phyloP scores from a whole-genome alignment of 2,888 invertebrate species.

The Salticus scenicus region DNA sequence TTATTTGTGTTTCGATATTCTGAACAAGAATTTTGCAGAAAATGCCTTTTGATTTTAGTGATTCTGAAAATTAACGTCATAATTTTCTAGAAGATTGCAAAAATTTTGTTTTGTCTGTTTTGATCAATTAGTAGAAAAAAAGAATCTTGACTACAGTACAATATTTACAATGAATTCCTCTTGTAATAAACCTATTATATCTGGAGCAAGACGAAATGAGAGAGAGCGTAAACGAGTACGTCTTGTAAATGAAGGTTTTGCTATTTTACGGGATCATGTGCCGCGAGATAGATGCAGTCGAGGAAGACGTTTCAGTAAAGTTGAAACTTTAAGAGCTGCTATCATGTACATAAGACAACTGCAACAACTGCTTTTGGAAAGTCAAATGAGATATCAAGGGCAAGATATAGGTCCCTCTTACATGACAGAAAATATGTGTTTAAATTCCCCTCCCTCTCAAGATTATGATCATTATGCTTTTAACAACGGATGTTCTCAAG shows the following conservation, averaged over 20 bases:
- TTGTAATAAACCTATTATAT: slow-evolving; percentile 25
- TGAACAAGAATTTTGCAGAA: too few species aligned
- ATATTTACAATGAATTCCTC: background rate
- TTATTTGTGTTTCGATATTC: too few species aligned
- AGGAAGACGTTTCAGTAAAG: slow-evolving; percentile 54
- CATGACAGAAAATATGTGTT: background rate
- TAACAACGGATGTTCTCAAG: background rate
- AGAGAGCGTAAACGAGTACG: slow-evolving; percentile 51
- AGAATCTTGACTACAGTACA: background rate
- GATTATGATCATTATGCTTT: background rate
- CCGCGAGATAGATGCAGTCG: slow-evolving; percentile 35
- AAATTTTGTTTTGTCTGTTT: background rate
- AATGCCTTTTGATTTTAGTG: slow-evolving; percentile 12
- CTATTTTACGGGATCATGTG: slow-evolving; percentile 38
- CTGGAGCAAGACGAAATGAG: slow-evolving; percentile 47
- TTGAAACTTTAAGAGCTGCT: slow-evolving; percentile 54
- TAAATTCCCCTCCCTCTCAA: slow-evolving; percentile 2
- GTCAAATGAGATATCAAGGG: slow-evolving; percentile 26
- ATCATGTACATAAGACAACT: slow-evolving; percentile 56
- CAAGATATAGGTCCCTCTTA: background rate
- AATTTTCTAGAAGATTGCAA: background rate
- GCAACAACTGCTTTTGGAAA: slow-evolving; percentile 49
- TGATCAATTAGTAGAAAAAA: background rate
- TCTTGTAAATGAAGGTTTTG: slow-evolving; percentile 58
- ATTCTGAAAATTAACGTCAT: background rate